Evolutionary conservation across 2,888 invertebrate species (phyloP), one percentile per base, ranked within the genome.

Genomic region (Acanthosepion esculentum): DNA sequence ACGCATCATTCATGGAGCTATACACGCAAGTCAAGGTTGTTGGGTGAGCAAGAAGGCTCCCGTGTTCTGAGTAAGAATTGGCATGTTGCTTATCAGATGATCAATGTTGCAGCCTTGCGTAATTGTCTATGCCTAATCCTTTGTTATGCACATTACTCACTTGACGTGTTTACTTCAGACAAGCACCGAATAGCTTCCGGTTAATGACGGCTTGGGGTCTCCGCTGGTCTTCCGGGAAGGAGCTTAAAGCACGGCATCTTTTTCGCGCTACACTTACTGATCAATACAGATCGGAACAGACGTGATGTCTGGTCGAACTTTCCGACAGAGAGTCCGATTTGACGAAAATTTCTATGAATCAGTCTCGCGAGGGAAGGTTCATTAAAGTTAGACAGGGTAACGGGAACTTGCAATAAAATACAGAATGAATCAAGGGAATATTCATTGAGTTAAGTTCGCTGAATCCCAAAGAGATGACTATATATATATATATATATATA

Each of bases 151-250:
- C n/a, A 78, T 78, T 78, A 78, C 78, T 78, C 78, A 78, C n/a
- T n/a, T 78, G n/a, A 18, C 78, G 78, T 78, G n/a, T 33, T n/a
- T 78, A 33, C 78, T 15, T 78, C 78, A 78, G 78, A 78, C n/a
- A 33, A 78, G 78, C 78, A 78, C n/a, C 78, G 78, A 78, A 78
- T 78, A 78, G 78, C 78, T 78, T 78, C 78, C 78, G 78, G 78
- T 78, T 4, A 78, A n/a, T n/a, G 78, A 33, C 78, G 78, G 78
- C 78, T 78, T n/a, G n/a, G 78, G 78, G 78, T 78, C 33, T 78
- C n/a, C 78, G 33, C n/a, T 15, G n/a, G 78, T n/a, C 78, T n/a
- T 33, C 78, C 78, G 78, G 78, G n/a, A 78, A 33, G n/a, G n/a
- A n/a, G 33, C 33, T n/a, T n/a, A 15, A 33, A n/a, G 78, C 15